Evolutionary conservation across 2,113 vertebrate genomes (phyloP).

Genomic region (Onychostruthus taczanowskii): DNA sequence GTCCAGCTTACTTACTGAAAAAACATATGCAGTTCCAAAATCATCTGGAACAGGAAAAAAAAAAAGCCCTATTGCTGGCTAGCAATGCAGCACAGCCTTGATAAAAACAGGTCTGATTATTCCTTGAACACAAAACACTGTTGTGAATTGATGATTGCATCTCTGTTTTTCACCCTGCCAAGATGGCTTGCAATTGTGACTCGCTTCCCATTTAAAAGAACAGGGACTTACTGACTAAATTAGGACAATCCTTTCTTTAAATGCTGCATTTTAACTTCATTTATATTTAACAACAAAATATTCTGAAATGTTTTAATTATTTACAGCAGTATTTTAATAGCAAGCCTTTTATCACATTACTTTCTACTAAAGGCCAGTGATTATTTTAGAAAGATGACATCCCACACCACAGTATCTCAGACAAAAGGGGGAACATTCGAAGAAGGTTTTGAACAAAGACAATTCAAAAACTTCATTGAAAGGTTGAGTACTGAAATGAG

Average conservation of each 20-base stretch:
- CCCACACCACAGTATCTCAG: not conserved
- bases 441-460: not conserved
- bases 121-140: conserved; percentile 51
- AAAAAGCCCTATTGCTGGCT: conserved; percentile 14
- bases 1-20: conserved; percentile 54
- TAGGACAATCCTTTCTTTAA: not conserved
- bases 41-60: not conserved
- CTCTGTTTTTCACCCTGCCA: conserved; percentile 30
- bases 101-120: conserved; percentile 46
- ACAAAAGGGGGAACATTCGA: not conserved
- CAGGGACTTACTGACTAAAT: not conserved
- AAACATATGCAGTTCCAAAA: conserved; percentile 49
- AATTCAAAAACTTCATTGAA: not conserved
- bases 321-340: not conserved
- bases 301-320: not conserved
- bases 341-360: not conserved
- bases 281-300: not conserved
- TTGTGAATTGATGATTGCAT: conserved; percentile 38
- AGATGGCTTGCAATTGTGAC: conserved; percentile 45
- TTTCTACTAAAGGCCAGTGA: not conserved
- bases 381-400: not conserved
- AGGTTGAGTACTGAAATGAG: not conserved
- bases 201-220: conserved; percentile 24
- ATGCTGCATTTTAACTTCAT: not conserved
- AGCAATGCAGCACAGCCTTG: not conserved